These are phyloP conservation scores for Peromyscus nudipes DNA, from an alignment of 2,797 vertebrate species.

Conservation along the genomic window DNA sequence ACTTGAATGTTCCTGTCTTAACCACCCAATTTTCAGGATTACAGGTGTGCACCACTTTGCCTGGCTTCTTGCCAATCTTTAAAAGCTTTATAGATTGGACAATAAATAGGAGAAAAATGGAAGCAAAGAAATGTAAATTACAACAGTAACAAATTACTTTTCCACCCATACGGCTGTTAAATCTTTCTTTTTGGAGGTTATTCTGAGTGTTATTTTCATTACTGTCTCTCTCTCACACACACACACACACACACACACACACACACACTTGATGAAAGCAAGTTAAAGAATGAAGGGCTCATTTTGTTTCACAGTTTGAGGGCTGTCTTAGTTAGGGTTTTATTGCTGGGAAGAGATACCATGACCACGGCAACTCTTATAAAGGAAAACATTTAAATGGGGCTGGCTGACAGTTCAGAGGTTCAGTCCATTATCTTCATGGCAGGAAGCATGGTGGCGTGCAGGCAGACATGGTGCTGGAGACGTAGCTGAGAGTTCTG, in stretches of 20 bases:
- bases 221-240: background rate
- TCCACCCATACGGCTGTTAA: background rate
- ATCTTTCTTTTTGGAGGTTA: background rate
- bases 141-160: background rate
- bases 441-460: background rate
- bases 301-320: background rate
- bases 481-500: background rate
- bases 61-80: background rate
- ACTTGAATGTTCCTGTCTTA: background rate
- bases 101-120: background rate
- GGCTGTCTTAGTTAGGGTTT: background rate
- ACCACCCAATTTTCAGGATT: background rate
- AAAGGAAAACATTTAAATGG: background rate
- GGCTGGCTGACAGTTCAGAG: background rate
- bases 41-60: background rate
- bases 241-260: background rate
- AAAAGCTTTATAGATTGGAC: background rate
- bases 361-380: background rate
- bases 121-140: slow-evolving; percentile 39
- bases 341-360: background rate
- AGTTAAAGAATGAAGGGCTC: background rate
- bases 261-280: too few species aligned
- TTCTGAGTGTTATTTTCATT: background rate
- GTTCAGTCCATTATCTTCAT: background rate
- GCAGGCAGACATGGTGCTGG: background rate